A percentile compares a stretch with the other conserved stretches of the same genome.
These are phyloP conservation scores for Lepidurus arcticus DNA, from an alignment of 1,140 invertebrate species.

Conservation along the genomic window DNA sequence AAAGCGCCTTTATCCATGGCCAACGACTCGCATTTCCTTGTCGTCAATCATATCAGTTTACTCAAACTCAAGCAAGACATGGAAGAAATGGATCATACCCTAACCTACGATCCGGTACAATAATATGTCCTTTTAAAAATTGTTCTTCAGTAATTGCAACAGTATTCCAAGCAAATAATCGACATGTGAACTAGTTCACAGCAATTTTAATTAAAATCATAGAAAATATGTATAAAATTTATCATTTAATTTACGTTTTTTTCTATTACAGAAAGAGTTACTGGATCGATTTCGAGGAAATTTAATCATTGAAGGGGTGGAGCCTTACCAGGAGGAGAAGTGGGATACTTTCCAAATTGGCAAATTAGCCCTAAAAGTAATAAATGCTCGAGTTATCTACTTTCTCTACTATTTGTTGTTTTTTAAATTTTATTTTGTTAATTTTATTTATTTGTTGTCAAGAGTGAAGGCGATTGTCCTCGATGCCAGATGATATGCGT, in stretches of 20 bases:
- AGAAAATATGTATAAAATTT: not conserved
- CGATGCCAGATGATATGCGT: constrained; percentile 93
- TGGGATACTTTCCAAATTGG: constrained; percentile 67
- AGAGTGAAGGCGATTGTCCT: constrained; percentile 70
- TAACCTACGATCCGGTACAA: constrained; percentile 33
- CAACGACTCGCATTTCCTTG: constrained; percentile 82
- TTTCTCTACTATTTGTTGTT: constrained; percentile 33
- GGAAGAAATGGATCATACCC: constrained; percentile 44
- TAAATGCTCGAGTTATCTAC: not conserved
- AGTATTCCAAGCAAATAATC: no score
- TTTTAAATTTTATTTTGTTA: constrained; percentile 36
- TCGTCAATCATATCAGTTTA: constrained; percentile 71
- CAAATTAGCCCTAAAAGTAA: constrained; percentile 59
- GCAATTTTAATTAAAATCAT: no score
- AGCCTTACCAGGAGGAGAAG: constrained; percentile 64
- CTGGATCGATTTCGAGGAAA: constrained; percentile 54
- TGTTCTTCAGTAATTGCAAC: no score
- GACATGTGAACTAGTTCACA: no score
- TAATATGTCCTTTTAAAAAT: not conserved
- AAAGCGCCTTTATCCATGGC: constrained; percentile 57
- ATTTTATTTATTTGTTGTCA: constrained; percentile 39
- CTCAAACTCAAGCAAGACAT: constrained; percentile 50
- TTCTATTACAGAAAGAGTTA: constrained; percentile 46
- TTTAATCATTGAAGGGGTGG: constrained; percentile 48
- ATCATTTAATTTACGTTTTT: constrained; percentile 20